phyloP scores from a whole-genome alignment of 2,113 vertebrate genomes.

The Myotis lucifugus region DNA sequence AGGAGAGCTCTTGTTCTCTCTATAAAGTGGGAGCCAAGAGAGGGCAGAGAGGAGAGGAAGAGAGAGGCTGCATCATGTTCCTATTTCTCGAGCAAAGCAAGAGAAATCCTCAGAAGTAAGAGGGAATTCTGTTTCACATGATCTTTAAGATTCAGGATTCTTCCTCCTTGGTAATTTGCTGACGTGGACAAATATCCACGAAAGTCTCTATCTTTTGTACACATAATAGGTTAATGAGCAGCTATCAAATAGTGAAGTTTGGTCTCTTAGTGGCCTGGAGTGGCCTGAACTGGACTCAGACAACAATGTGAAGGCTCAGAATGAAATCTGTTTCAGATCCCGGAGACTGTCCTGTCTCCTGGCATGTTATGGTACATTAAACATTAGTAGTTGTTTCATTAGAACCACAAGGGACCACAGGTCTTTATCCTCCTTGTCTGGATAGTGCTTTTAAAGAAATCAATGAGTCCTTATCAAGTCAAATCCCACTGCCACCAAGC shows the following conservation, averaged over 20 bases:
- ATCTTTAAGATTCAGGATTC: not conserved
- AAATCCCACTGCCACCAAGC: not conserved
- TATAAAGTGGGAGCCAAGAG: not conserved
- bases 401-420: not conserved
- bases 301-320: not conserved
- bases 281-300: not conserved
- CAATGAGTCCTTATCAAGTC: constrained; percentile 19
- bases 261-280: not conserved
- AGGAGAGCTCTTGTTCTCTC: not conserved
- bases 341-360: not conserved
- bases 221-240: not conserved
- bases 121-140: not conserved
- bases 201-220: not conserved
- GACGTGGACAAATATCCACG: not conserved
- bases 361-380: not conserved
- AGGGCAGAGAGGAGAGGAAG: not conserved
- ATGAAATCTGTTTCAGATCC: not conserved
- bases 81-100: not conserved
- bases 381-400: not conserved
- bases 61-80: not conserved
- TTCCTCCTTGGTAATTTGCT: not conserved
- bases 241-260: not conserved
- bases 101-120: not conserved
- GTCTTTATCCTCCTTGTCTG: not conserved
- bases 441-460: not conserved